Conservation (phyloP, 2,888 invertebrate species). For the Zhuqinia jingwanae region DNA sequence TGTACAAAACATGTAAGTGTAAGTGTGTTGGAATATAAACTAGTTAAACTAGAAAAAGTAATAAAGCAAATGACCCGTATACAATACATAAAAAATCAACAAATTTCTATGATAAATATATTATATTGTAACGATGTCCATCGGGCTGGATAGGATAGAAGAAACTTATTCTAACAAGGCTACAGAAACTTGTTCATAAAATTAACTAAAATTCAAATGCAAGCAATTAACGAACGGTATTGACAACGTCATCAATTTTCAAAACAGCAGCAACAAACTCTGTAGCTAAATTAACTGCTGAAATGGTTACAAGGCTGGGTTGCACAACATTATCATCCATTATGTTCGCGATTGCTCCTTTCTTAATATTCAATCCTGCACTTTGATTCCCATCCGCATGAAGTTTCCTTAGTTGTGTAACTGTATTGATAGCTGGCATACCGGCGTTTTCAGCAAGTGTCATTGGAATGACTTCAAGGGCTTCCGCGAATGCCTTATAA, state of each 20-base stretch:
- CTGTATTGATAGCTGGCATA: conserved; percentile 95
- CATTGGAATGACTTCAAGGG: conserved; percentile 95
- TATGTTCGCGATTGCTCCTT: conserved; percentile 98
- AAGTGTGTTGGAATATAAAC: not conserved
- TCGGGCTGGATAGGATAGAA: not conserved
- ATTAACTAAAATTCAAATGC: not conserved
- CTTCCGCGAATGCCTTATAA: conserved; percentile 94
- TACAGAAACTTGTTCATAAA: not conserved
- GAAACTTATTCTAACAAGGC: not conserved
- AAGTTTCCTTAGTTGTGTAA: conserved; percentile 96
- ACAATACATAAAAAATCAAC: not conserved
- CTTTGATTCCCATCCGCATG: conserved; percentile 92
- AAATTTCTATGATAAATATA: no score
- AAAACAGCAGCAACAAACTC: conserved; percentile 98
- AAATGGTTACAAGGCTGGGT: conserved; percentile 96
- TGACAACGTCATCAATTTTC: conserved; percentile 99
- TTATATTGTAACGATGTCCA: not conserved
- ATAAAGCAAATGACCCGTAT: not conserved
- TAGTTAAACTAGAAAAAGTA: conserved; percentile 6
- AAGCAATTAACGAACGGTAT: conserved; percentile 66
- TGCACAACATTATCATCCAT: conserved; percentile 98
- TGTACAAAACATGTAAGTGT: conserved; percentile 32
- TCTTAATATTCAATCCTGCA: conserved; percentile 97
- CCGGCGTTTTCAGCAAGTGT: conserved; percentile 96
- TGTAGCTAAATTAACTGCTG: conserved; percentile 95